A percentile compares a stretch with the other conserved stretches of the same genome.
Conservation (phyloP, 2,797 vertebrate genomes). For the Acipenser transmontanus region DNA sequence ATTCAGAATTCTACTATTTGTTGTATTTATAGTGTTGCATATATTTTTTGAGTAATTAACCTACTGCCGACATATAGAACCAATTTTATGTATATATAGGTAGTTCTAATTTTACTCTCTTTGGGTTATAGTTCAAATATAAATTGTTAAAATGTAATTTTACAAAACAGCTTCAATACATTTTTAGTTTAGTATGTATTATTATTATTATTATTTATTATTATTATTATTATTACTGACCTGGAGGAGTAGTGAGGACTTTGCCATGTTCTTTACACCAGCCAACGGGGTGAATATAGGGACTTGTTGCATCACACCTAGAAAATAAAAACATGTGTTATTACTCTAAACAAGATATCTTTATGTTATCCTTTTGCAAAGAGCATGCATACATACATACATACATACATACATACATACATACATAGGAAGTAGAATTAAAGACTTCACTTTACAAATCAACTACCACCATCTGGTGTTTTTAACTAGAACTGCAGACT, state of each 20-base stretch:
- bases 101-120: too few relatives aligned
- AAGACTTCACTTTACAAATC: not conserved
- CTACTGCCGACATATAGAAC: too few relatives aligned
- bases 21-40: too few relatives aligned
- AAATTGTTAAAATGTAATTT: too few relatives aligned
- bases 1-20: too few relatives aligned
- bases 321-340: conserved; percentile 12
- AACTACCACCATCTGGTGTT: not conserved
- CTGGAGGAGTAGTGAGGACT: conserved; percentile 70
- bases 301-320: conserved; percentile 76
- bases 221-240: conserved; percentile 39
- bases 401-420: not conserved
- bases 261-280: conserved; percentile 63
- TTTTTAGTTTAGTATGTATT: too few relatives aligned
- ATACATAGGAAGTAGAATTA: not conserved
- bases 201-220: too few relatives aligned
- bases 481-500: not conserved
- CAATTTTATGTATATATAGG: too few relatives aligned
- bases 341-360: not conserved
- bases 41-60: too few relatives aligned
- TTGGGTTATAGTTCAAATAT: too few relatives aligned
- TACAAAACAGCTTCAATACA: too few relatives aligned
- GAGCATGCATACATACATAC: too few relatives aligned
- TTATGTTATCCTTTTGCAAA: not conserved
- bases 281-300: conserved; percentile 48